Evolutionary conservation across 2,113 vertebrate genomes (phyloP).

Genomic region (Gulo gulo): DNA sequence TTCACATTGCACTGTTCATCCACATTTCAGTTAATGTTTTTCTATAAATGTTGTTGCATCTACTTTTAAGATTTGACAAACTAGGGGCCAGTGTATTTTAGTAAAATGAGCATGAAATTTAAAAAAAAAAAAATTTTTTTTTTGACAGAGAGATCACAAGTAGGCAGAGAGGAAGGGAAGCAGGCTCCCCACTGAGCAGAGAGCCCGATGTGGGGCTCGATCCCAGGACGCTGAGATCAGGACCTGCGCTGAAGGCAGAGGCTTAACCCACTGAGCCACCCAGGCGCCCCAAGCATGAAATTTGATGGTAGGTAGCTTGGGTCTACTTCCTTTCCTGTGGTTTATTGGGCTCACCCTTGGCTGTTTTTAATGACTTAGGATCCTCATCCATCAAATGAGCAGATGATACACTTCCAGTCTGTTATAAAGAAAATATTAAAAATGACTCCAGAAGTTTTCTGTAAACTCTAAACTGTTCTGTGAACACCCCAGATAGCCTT

Average conservation of each 20-base stretch:
- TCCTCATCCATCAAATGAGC: neutral
- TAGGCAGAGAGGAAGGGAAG: too few relatives aligned
- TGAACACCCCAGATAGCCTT: neutral
- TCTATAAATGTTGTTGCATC: neutral
- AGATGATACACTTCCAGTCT: neutral
- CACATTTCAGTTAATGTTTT: neutral
- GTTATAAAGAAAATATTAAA: neutral
- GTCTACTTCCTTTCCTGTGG: neutral
- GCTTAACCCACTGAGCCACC: too few relatives aligned
- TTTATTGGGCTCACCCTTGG: neutral
- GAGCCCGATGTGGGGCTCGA: too few relatives aligned
- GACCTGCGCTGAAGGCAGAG: too few relatives aligned
- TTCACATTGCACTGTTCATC: neutral
- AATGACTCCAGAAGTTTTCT: neutral
- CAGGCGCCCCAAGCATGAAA: neutral
- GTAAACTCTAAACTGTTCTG: neutral
- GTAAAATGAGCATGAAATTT: neutral
- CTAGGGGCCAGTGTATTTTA: too few relatives aligned
- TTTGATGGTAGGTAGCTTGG: neutral
- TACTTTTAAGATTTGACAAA: neutral
- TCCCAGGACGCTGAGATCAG: too few relatives aligned
- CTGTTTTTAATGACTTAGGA: rapidly evolving
- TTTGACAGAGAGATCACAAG: too few relatives aligned
- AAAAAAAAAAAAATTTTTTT: too few relatives aligned
- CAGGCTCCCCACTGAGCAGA: too few relatives aligned